These are phyloP conservation scores for Meganola albula DNA, from an alignment of 2,888 invertebrate genomes.

Conservation along the genomic window DNA sequence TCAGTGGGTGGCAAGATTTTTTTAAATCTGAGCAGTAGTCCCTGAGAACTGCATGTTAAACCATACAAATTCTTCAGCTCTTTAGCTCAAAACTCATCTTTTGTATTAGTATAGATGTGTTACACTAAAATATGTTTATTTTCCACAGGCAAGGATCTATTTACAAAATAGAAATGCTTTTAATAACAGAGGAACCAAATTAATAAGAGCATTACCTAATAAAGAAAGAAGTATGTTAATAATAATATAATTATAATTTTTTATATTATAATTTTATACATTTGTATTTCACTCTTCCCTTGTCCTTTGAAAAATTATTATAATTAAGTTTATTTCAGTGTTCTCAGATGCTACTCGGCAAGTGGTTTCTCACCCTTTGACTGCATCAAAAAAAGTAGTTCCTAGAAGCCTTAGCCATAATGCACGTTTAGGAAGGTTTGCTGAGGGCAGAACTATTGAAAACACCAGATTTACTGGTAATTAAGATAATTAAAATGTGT, in stretches of 20 bases:
- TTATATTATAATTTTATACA: neutral
- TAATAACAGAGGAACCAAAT: slow-evolving; percentile 36
- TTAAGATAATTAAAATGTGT: too few species aligned
- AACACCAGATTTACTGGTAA: slow-evolving; percentile 39
- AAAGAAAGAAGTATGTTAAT: slow-evolving; percentile 46
- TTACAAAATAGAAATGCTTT: slow-evolving; percentile 32
- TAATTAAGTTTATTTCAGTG: slow-evolving; percentile 33
- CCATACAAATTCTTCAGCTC: too few species aligned
- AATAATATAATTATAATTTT: neutral
- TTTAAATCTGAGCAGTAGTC: too few species aligned
- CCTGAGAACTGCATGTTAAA: too few species aligned
- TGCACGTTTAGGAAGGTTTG: slow-evolving; percentile 33
- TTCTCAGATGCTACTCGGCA: slow-evolving; percentile 64
- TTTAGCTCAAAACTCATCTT: too few species aligned
- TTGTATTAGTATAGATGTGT: too few species aligned
- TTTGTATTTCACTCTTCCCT: too few species aligned
- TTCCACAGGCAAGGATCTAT: slow-evolving; percentile 27
- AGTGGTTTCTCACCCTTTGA: slow-evolving; percentile 56
- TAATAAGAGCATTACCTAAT: slow-evolving; percentile 31
- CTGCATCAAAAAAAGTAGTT: slow-evolving; percentile 11
- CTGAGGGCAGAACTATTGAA: slow-evolving; percentile 44
- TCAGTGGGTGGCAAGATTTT: too few species aligned
- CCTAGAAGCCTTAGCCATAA: slow-evolving; percentile 35
- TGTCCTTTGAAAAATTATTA: too few species aligned
- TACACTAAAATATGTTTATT: too few species aligned